Evolutionary conservation across 2,797 vertebrate genomes (phyloP).

Genomic region (Myotis vivesi): DNA sequence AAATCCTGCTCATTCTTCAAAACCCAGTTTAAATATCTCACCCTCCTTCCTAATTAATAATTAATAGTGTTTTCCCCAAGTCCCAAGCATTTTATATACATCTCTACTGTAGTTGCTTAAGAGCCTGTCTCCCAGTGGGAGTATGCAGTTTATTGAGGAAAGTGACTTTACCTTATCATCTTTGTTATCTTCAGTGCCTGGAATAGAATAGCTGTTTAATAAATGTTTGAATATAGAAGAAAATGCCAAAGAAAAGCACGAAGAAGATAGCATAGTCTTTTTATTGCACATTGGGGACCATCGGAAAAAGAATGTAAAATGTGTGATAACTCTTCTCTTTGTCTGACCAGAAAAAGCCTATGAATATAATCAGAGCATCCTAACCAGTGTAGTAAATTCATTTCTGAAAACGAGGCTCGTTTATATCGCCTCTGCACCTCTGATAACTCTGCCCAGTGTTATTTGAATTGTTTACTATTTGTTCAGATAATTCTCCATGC

Average conservation of each 20-base stretch:
- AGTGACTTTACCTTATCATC: constrained; percentile 53
- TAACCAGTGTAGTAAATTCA: constrained; percentile 9
- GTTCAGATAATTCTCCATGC: constrained; percentile 7
- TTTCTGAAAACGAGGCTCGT: constrained; percentile 37
- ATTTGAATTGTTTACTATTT: constrained; percentile 43
- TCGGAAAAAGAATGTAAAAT: constrained; percentile 14
- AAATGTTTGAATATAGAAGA: constrained; percentile 52
- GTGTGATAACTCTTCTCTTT: constrained; percentile 29
- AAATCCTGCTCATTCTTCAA: constrained; percentile 23
- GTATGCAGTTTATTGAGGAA: constrained; percentile 1
- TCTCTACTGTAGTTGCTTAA: neutral
- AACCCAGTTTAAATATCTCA: neutral
- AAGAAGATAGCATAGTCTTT: constrained; percentile 48
- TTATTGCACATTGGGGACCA: constrained; percentile 27
- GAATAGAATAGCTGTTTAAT: constrained; percentile 54
- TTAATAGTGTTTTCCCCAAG: neutral
- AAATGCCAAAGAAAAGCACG: constrained; percentile 55
- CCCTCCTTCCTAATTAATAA: constrained; percentile 34
- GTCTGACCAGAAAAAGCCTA: neutral
- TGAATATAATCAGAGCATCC: neutral
- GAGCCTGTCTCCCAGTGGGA: constrained; percentile 23
- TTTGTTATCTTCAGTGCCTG: constrained; percentile 32
- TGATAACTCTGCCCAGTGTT: neutral
- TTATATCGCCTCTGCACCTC: neutral
- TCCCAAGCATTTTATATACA: neutral